Percentiles rank a stretch among this genome's conserved stretches.
Evolutionary conservation across 64 coral and sea anemone genomes (phyloP).

Genomic region (Actinia tenebrosa): DNA sequence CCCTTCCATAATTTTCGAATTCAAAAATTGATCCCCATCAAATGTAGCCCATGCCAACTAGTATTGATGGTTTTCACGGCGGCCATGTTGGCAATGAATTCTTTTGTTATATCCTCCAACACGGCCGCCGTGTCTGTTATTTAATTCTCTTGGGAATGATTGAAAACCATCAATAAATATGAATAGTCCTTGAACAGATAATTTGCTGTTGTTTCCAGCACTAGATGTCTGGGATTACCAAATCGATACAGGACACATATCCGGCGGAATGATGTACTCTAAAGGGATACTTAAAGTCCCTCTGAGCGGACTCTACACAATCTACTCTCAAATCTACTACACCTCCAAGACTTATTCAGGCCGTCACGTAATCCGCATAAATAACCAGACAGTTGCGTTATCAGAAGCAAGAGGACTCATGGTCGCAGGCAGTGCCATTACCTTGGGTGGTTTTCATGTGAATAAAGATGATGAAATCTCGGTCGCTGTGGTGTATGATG

Average conservation of each 20-base stretch:
- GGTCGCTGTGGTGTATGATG: background rate
- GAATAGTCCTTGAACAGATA: too few relatives aligned
- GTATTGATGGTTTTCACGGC: too few relatives aligned
- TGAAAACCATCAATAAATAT: too few relatives aligned
- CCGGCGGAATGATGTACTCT: background rate
- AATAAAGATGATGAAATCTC: background rate
- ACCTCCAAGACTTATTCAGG: background rate
- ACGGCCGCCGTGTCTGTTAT: too few relatives aligned
- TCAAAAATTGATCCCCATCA: too few relatives aligned
- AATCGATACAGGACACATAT: background rate
- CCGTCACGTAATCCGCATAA: background rate
- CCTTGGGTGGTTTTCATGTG: background rate
- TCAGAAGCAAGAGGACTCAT: background rate
- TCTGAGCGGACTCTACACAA: background rate
- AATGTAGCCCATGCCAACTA: too few relatives aligned
- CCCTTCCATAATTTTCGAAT: too few relatives aligned
- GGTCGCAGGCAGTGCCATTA: background rate
- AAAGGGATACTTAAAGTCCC: background rate
- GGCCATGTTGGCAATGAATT: too few relatives aligned
- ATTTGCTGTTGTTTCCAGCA: background rate
- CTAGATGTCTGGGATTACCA: background rate
- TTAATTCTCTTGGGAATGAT: too few relatives aligned
- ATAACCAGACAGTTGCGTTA: background rate
- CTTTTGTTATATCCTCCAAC: too few relatives aligned
- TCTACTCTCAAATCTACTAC: background rate